Base-by-base conservation (phyloP, 2,113 vertebrate species). In the Rallus limicola region DNA sequence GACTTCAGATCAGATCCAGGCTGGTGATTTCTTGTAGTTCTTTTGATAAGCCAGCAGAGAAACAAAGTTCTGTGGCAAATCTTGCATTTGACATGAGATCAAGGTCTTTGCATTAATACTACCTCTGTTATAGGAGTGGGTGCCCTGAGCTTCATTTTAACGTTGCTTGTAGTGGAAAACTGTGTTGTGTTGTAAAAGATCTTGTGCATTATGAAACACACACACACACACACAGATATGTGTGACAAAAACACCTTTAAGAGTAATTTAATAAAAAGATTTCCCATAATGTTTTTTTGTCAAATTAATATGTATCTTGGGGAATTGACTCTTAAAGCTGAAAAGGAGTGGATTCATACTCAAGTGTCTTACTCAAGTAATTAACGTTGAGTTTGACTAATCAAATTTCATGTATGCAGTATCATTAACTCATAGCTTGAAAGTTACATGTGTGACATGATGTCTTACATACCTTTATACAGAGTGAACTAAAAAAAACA, bases 371-470 rank as follows among this genome's bases (percentile, higher is more conserved):
- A 58, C 21, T 74, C 6, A 6, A 6, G n/a, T 93, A n/a, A 8
- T 95, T 92, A 63, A 72, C 5, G 24, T 13, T 96, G 76, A 52
- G 29, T 59, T 88, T 46, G 14, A 46, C 42, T 83, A 13, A 77
- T 76, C n/a, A 46, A 4, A 46, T 79, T 85, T 79, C 50, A 25
- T 26, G 23, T 62, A 26, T 63, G 29, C 79, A 6, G 10, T 78
- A 14, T 78, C 40, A 20, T 67, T 79, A 88, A 65, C 19, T 86
- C 19, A 6, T 52, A 44, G 29, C 52, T 89, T 59, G 34, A 34
- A 96, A 86, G 31, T 42, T 88, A 26, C 2, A 0, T 68, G 23
- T 62, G 19, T 70, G 70, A 36, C 24, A 9, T 80, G 33, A 70
- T 26, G 20, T 74, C 76, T 64, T 36, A 26, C 28, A 5, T 58